Conservation (phyloP, 2,113 vertebrate species). For the Hystrix cristata region DNA sequence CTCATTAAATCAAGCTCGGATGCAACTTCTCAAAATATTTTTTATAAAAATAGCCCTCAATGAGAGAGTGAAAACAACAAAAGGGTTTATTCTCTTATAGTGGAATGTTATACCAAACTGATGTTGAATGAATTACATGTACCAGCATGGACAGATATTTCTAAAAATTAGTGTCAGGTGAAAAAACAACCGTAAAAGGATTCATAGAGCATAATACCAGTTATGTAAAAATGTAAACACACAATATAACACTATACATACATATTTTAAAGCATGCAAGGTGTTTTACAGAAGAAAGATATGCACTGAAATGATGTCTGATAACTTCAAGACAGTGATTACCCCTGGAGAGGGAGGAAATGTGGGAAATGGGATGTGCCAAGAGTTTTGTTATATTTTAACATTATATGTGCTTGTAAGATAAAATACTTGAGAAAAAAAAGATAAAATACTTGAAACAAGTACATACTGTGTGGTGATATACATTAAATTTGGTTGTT, state of each 20-base stretch:
- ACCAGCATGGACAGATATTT: neutral
- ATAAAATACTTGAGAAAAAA: neutral
- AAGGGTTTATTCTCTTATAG: neutral
- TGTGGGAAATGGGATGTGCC: fast-evolving
- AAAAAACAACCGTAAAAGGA: neutral
- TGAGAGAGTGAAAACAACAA: neutral
- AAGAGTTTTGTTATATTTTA: neutral
- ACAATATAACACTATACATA: neutral
- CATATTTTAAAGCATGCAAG: neutral
- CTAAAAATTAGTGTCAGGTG: neutral
- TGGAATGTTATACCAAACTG: neutral
- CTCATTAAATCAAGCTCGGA: neutral
- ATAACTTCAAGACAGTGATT: neutral
- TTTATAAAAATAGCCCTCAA: neutral
- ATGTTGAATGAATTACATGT: neutral
- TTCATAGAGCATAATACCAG: neutral
- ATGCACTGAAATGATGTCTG: neutral
- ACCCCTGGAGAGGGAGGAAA: neutral
- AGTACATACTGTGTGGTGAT: neutral
- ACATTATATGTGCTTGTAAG: neutral
- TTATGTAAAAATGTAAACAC: neutral
- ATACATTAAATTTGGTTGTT: neutral
- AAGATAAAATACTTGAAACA: neutral
- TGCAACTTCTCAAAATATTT: neutral
- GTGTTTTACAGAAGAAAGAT: neutral